A percentile compares a stretch with the other conserved stretches of the same genome.
phyloP scores from a whole-genome alignment of 92 coral and sea anemone species.

The Porites cylindrica region DNA sequence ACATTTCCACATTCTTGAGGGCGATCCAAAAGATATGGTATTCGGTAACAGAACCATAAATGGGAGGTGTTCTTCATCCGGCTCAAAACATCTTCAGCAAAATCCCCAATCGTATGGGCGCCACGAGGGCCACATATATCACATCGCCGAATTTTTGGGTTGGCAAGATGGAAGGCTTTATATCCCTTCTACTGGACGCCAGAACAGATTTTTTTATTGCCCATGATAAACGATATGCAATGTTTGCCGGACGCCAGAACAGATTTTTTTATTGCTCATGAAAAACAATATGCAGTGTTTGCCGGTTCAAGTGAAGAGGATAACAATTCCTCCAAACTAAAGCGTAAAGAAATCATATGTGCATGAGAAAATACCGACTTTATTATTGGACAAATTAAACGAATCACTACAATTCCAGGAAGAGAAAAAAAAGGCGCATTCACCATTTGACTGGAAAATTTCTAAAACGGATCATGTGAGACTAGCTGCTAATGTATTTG shows the following conservation, averaged over 20 bases:
- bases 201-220: not conserved
- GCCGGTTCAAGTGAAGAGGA: too few species aligned
- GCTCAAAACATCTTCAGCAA: not conserved
- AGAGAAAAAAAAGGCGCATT: too few species aligned
- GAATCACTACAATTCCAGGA: too few species aligned
- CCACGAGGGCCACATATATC: not conserved
- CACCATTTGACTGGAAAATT: too few species aligned
- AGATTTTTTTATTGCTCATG: not conserved
- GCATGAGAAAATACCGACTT: too few species aligned
- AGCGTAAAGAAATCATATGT: too few species aligned
- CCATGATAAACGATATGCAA: not conserved
- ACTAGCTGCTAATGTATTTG: too few species aligned
- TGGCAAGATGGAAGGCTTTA: not conserved
- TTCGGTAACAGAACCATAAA: not conserved
- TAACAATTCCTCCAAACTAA: too few species aligned
- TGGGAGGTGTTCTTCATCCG: not conserved
- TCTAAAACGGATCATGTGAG: too few species aligned
- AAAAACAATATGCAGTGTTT: not conserved
- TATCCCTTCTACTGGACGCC: not conserved
- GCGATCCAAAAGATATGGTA: not conserved
- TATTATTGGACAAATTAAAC: too few species aligned
- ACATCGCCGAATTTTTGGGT: not conserved
- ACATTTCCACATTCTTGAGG: not conserved
- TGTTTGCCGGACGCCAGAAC: not conserved
- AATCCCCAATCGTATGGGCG: not conserved